Evolutionary conservation across 2,797 vertebrate species (phyloP).

Genomic region (Poeciliopsis turneri): DNA sequence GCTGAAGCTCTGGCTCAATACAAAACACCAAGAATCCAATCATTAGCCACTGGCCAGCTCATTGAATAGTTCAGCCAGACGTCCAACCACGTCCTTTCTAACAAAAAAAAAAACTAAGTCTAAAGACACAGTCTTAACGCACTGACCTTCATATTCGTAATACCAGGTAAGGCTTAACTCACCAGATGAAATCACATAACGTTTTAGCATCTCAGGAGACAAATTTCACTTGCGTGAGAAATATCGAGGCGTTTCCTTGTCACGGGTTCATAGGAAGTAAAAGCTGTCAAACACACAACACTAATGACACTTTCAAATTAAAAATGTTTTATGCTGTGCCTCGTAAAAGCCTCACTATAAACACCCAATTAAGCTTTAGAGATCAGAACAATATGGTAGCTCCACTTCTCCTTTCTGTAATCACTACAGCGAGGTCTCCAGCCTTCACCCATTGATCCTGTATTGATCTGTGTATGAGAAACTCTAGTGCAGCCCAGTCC

Average conservation of each 20-base stretch:
- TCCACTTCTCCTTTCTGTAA: constrained; percentile 60
- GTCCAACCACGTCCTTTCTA: background rate
- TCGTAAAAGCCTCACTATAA: constrained; percentile 40
- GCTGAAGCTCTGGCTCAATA: background rate
- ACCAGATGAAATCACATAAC: background rate
- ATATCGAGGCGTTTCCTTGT: background rate
- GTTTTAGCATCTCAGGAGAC: background rate
- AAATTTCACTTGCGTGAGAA: background rate
- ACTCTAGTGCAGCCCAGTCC: constrained; percentile 66
- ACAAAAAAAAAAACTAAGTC: background rate
- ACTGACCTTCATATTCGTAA: background rate
- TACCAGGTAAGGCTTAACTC: background rate
- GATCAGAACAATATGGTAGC: constrained; percentile 45
- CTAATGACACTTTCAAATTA: constrained; percentile 27
- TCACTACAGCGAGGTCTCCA: constrained; percentile 69
- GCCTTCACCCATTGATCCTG: constrained; percentile 76
- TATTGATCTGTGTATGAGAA: constrained; percentile 77
- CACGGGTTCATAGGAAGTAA: background rate
- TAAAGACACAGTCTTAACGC: background rate
- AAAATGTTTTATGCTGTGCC: background rate
- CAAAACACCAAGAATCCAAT: background rate
- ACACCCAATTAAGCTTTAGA: constrained; percentile 62
- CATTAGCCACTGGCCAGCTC: background rate
- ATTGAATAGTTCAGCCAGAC: background rate
- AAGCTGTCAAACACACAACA: background rate